A percentile compares a stretch with the other conserved stretches of the same genome.
Evolutionary conservation across 2,797 vertebrate genomes (phyloP).

Genomic region (Enteromius paludinosus): DNA sequence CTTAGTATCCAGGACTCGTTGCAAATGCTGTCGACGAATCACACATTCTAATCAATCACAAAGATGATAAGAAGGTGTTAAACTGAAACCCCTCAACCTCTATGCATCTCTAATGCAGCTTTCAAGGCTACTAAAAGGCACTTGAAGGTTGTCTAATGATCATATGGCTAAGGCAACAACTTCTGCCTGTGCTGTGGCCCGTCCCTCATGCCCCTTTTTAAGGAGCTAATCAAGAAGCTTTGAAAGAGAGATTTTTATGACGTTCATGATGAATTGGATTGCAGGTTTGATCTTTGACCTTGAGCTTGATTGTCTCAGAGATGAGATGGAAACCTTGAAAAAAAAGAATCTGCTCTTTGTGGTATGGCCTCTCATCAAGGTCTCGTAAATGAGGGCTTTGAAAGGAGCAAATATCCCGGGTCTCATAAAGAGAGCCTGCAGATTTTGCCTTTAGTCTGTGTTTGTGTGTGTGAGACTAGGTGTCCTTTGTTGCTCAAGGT

Average conservation of each 20-base stretch:
- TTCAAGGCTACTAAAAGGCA: conserved; percentile 33
- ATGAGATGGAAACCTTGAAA: conserved; percentile 45
- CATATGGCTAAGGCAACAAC: conserved; percentile 32
- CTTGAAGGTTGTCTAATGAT: conserved; percentile 37
- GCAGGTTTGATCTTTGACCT: conserved; percentile 60
- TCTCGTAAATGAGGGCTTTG: conserved; percentile 58
- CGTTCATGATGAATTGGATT: conserved; percentile 53
- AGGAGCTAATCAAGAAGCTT: conserved; percentile 44
- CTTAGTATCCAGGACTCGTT: neutral
- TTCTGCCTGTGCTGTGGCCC: conserved; percentile 27
- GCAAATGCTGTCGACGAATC: neutral
- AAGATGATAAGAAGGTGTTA: conserved; percentile 10
- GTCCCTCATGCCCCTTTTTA: neutral
- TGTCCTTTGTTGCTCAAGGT: conserved; percentile 41
- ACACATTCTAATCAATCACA: conserved; percentile 32
- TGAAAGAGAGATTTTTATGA: conserved; percentile 58
- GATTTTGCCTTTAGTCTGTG: conserved; percentile 25
- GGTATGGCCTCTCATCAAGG: conserved; percentile 45
- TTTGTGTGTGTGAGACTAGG: conserved; percentile 31
- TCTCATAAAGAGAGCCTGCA: conserved; percentile 53
- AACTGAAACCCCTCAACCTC: conserved; percentile 21
- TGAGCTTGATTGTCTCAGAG: conserved; percentile 51
- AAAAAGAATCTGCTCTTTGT: conserved; percentile 45
- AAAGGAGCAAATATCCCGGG: conserved; percentile 53
- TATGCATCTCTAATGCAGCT: conserved; percentile 5